phyloP scores from a whole-genome alignment of 2,888 invertebrate species.

The Agrochola lychnidis region DNA sequence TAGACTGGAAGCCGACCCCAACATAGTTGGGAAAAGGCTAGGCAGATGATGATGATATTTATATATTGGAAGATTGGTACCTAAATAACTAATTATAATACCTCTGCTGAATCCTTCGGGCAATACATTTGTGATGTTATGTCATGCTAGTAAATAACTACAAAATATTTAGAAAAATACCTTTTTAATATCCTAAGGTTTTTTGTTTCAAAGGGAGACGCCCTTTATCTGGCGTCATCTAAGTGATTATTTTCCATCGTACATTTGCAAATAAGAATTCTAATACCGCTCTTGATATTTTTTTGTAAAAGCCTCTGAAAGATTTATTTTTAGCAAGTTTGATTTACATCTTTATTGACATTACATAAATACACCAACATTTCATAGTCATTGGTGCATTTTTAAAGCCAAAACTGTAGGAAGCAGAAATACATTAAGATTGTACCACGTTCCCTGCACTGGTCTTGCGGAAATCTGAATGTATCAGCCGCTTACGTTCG shows the following conservation, averaged over 20 bases:
- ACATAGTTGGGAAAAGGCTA: no score
- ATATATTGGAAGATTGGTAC: background rate
- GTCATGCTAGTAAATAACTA: background rate
- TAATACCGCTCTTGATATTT: background rate
- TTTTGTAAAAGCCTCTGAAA: background rate
- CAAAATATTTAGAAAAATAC: background rate
- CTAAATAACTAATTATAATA: background rate
- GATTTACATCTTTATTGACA: background rate
- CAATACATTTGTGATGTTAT: background rate
- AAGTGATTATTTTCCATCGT: constrained; percentile 25
- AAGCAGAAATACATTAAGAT: background rate
- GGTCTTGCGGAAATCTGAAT: constrained; percentile 6
- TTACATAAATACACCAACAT: background rate
- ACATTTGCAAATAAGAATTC: background rate
- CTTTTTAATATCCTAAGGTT: background rate
- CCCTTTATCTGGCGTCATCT: background rate
- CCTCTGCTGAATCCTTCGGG: background rate
- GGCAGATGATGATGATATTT: no score
- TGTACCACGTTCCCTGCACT: background rate
- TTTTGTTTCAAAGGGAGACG: background rate
- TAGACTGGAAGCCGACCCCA: no score
- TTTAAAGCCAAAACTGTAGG: background rate
- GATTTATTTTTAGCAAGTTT: background rate
- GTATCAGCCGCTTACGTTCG: background rate
- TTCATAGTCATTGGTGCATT: background rate